Conservation (phyloP, 2,113 vertebrate genomes). For the Sapajus apella region DNA sequence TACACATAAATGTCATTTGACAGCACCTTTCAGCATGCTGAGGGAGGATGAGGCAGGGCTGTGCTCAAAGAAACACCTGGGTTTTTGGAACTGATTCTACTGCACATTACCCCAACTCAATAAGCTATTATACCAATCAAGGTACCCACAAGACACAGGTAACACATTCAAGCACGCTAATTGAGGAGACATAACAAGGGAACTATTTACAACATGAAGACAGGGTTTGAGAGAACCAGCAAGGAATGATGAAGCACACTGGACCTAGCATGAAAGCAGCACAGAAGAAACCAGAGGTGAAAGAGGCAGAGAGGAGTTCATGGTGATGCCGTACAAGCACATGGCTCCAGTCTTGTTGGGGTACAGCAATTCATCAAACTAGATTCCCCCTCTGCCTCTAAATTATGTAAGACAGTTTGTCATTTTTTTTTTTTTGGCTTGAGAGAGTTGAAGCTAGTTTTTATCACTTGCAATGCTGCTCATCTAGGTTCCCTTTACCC, state of each 20-base stretch:
- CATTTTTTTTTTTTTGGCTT: neutral
- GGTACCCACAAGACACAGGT: neutral
- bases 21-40: neutral
- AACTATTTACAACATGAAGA: neutral
- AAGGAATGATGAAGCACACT: neutral
- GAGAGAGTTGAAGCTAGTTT: neutral
- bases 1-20: neutral
- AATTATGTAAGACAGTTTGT: neutral
- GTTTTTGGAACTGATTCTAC: neutral
- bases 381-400: neutral
- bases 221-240: neutral
- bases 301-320: neutral
- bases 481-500: neutral
- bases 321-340: accelerated
- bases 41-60: neutral
- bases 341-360: neutral
- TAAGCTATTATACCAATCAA: neutral
- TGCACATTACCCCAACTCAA: neutral
- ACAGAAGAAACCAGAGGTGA: neutral
- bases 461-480: no score
- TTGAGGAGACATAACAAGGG: neutral
- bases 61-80: neutral
- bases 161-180: neutral
- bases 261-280: neutral
- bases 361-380: neutral